A percentile compares a stretch with the other conserved stretches of the same genome.
These are phyloP conservation scores for Trichogramma pretiosum DNA, from an alignment of 1,140 invertebrate species.

Conservation along the genomic window DNA sequence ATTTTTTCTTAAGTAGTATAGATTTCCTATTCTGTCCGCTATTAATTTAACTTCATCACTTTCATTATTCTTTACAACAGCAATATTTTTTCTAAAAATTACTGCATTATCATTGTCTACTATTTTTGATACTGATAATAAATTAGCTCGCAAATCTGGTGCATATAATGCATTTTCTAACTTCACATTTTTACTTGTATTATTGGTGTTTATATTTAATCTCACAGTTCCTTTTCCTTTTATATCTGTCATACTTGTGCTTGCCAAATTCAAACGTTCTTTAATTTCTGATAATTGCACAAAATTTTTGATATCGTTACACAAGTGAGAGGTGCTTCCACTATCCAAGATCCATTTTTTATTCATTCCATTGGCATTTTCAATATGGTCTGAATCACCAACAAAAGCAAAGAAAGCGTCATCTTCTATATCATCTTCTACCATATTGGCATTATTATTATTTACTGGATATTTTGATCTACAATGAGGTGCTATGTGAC, in stretches of 20 bases:
- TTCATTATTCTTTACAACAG: not conserved
- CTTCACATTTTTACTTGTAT: conserved; percentile 1
- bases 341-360: conserved; percentile 9
- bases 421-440: not conserved
- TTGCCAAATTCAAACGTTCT: too few relatives aligned
- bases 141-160: conserved; percentile 20
- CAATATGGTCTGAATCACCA: not conserved
- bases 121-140: conserved; percentile 21
- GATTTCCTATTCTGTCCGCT: not conserved
- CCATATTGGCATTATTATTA: too few relatives aligned
- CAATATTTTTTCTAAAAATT: conserved; percentile 7
- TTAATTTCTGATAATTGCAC: not conserved
- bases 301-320: not conserved
- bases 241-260: not conserved
- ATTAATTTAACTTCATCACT: not conserved
- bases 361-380: too few relatives aligned
- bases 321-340: conserved; percentile 14
- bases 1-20: not conserved
- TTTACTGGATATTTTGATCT: not conserved
- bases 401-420: not conserved
- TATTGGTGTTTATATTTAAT: not conserved
- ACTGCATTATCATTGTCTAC: conserved; percentile 11
- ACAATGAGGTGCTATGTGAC: not conserved
- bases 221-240: conserved; percentile 1
- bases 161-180: conserved; percentile 20